Conservation (phyloP, 1,140 invertebrate species). For the Drusus annulatus region DNA sequence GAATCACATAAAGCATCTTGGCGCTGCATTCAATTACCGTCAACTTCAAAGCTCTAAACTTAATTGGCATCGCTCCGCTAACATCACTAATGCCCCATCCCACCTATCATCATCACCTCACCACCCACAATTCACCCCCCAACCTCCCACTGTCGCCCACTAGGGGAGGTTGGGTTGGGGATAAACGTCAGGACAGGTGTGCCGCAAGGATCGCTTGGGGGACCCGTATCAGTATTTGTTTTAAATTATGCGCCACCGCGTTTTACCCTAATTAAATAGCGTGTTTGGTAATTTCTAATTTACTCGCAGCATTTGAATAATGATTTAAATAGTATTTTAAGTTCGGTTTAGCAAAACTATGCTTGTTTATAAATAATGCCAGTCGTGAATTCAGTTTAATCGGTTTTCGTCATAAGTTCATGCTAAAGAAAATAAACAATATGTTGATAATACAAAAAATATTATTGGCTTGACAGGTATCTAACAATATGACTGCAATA, state of each 20-base stretch:
- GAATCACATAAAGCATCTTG: conserved; percentile 35
- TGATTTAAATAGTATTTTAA: no score
- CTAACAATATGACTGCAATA: no score
- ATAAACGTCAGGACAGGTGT: conserved; percentile 23
- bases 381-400: no score
- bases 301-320: no score
- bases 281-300: conserved; percentile 28
- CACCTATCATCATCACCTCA: neutral
- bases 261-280: conserved; percentile 32
- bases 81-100: conserved; percentile 39
- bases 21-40: conserved; percentile 39
- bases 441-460: no score
- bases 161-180: neutral
- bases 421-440: no score
- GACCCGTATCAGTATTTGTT: conserved; percentile 39
- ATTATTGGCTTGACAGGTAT: no score
- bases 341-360: no score
- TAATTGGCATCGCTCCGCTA: conserved; percentile 47
- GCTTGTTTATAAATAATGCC: no score
- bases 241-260: conserved; percentile 39
- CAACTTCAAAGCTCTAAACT: conserved; percentile 46
- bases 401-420: no score
- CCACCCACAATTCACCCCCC: conserved; percentile 15
- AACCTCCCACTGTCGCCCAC: neutral
- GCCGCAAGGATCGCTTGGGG: conserved; percentile 26